phyloP scores from a whole-genome alignment of 2,113 vertebrate species.

The Dolichotis patagonum region DNA sequence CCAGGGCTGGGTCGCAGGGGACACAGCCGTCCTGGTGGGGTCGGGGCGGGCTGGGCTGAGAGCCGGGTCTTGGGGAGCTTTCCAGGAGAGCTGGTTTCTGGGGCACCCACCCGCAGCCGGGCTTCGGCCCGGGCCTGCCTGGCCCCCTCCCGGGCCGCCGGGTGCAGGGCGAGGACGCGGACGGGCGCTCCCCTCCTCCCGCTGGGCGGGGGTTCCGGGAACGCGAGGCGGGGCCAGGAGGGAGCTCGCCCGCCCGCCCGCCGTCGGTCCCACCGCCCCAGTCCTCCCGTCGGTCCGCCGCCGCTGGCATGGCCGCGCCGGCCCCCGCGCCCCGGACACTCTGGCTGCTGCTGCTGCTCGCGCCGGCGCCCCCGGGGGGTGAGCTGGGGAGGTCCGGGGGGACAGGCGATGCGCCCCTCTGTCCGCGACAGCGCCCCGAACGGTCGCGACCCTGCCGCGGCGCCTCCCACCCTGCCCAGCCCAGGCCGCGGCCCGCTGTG shows the following conservation, averaged over 20 bases:
- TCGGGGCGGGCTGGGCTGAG: not conserved
- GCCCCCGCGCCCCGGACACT: not conserved
- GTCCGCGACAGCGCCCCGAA: not conserved
- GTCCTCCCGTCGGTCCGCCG: too few relatives aligned
- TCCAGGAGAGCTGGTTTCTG: not conserved
- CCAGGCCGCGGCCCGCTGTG: not conserved
- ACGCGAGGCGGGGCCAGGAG: constrained; percentile 67
- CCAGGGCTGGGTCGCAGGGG: rapidly evolving
- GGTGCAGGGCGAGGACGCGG: not conserved
- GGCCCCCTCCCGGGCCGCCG: not conserved
- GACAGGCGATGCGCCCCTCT: not conserved
- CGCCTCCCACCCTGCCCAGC: not conserved
- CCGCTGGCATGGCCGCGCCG: constrained; percentile 36
- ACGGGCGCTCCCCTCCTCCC: not conserved
- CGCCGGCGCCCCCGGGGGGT: constrained; percentile 67
- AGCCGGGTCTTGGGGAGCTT: not conserved
- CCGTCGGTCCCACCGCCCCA: too few relatives aligned
- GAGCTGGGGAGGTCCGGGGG: constrained; percentile 40
- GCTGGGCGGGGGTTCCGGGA: constrained; percentile 70
- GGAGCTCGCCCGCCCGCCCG: not conserved
- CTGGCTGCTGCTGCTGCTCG: constrained; percentile 45
- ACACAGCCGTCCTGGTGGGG: not conserved
- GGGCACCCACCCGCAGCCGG: not conserved
- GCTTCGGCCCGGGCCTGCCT: not conserved
- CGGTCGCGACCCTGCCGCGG: not conserved